Evolutionary conservation across 2,888 invertebrate genomes (phyloP).

Genomic region (Phlogophora meticulosa): DNA sequence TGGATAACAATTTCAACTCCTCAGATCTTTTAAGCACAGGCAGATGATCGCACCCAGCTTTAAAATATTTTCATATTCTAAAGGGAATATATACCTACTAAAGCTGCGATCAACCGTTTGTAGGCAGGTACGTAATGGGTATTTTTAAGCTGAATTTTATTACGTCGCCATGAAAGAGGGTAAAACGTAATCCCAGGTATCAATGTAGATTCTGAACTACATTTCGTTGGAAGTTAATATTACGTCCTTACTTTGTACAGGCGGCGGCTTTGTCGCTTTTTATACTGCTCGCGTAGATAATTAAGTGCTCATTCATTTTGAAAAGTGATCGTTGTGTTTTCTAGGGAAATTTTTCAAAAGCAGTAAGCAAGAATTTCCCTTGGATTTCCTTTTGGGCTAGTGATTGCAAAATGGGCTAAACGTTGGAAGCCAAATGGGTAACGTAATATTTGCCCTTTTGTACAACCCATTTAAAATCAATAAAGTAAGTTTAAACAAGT

Average conservation of each 20-base stretch:
- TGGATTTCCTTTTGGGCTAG: slow-evolving; percentile 11
- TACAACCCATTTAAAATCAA: too few species aligned
- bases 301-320: slow-evolving; percentile 48
- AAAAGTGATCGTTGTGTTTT: slow-evolving; percentile 33
- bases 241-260: slow-evolving; percentile 58
- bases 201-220: slow-evolving; percentile 82
- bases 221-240: slow-evolving; percentile 75
- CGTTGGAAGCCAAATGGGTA: too few species aligned
- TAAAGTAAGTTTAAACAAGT: too few species aligned
- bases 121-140: slow-evolving; percentile 72
- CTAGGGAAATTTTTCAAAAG: slow-evolving; percentile 4
- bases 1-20: slow-evolving; percentile 48
- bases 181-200: slow-evolving; percentile 88
- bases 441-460: too few species aligned
- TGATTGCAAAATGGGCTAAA: too few species aligned
- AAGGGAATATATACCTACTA: slow-evolving; percentile 72
- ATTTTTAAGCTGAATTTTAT: slow-evolving; percentile 91
- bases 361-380: not conserved
- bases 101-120: slow-evolving; percentile 71
- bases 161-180: slow-evolving; percentile 88
- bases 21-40: slow-evolving; percentile 46
- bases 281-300: slow-evolving; percentile 42
- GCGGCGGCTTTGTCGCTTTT: slow-evolving; percentile 53
- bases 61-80: slow-evolving; percentile 70
- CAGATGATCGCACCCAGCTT: slow-evolving; percentile 65